A percentile compares a stretch with the other conserved stretches of the same genome.
phyloP scores from a whole-genome alignment of 2,888 invertebrate genomes.

The Microdon myrmicae region DNA sequence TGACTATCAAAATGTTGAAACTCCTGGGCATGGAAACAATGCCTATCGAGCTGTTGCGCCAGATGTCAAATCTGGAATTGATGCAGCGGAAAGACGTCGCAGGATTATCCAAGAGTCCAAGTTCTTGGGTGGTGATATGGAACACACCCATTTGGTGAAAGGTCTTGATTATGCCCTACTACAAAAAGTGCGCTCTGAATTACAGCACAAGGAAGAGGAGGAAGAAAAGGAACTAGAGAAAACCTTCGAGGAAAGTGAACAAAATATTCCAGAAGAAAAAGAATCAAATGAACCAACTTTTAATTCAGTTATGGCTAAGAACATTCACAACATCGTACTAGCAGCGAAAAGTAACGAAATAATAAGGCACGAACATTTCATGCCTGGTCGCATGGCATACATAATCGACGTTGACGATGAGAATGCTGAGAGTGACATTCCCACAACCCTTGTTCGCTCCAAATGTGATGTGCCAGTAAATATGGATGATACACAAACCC shows the following conservation, averaged over 20 bases:
- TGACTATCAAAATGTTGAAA: slow-evolving; percentile 82
- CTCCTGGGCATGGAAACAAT: slow-evolving; percentile 70
- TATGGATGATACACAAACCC: slow-evolving; percentile 71
- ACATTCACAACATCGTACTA: slow-evolving; percentile 70
- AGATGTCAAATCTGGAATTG: slow-evolving; percentile 91
- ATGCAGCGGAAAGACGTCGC: slow-evolving; percentile 92
- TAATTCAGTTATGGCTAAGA: slow-evolving; percentile 82
- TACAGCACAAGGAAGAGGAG: slow-evolving; percentile 79
- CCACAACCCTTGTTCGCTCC: slow-evolving; percentile 92
- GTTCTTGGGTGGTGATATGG: slow-evolving; percentile 99
- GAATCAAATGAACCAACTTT: slow-evolving; percentile 66
- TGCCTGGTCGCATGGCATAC: slow-evolving; percentile 97
- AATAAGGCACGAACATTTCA: slow-evolving; percentile 89
- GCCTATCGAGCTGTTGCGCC: slow-evolving; percentile 90
- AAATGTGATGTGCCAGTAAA: slow-evolving; percentile 88
- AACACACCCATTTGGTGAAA: slow-evolving; percentile 99
- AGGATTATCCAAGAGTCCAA: slow-evolving; percentile 99
- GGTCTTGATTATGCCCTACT: slow-evolving; percentile 92
- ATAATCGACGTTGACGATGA: slow-evolving; percentile 95
- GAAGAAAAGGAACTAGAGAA: slow-evolving; percentile 85
- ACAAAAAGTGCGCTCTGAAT: slow-evolving; percentile 94
- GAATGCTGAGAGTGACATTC: slow-evolving; percentile 87
- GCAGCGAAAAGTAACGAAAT: slow-evolving; percentile 77
- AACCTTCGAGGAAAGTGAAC: slow-evolving; percentile 69
- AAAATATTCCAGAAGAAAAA: slow-evolving; percentile 32